These are phyloP conservation scores for Phaethon lepturus DNA, from an alignment of 2,113 vertebrate species.

Conservation along the genomic window DNA sequence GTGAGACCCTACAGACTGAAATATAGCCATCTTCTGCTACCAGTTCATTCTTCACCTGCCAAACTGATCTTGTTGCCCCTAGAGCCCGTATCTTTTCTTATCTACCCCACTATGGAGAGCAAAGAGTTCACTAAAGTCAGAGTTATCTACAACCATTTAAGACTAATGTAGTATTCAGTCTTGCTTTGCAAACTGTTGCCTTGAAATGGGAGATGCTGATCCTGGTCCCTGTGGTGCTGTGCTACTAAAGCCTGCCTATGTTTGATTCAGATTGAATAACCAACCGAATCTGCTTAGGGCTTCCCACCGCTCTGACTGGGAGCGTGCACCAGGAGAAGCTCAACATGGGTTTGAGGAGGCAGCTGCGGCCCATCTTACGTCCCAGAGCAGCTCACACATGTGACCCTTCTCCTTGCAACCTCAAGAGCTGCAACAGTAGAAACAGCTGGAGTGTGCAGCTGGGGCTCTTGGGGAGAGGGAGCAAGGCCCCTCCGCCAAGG, in stretches of 20 bases:
- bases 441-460: background rate
- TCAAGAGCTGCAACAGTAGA: background rate
- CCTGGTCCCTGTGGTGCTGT: background rate
- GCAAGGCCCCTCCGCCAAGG: background rate
- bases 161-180: background rate
- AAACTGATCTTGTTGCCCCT: background rate
- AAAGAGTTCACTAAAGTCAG: background rate
- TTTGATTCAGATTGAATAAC: background rate
- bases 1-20: background rate
- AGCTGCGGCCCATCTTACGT: rapidly evolving
- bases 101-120: background rate
- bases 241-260: background rate
- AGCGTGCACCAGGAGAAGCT: background rate
- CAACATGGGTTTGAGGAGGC: background rate
- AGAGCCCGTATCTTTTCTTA: background rate
- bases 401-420: background rate
- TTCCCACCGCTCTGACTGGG: background rate
- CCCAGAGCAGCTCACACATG: background rate
- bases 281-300: background rate
- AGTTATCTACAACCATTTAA: background rate
- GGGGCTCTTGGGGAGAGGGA: background rate
- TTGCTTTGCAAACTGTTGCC: background rate
- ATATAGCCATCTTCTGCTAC: background rate
- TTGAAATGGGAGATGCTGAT: background rate
- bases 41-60: background rate